Base-by-base conservation (phyloP, 2,888 invertebrate genomes). In the Trissolcus brochymenae region DNA sequence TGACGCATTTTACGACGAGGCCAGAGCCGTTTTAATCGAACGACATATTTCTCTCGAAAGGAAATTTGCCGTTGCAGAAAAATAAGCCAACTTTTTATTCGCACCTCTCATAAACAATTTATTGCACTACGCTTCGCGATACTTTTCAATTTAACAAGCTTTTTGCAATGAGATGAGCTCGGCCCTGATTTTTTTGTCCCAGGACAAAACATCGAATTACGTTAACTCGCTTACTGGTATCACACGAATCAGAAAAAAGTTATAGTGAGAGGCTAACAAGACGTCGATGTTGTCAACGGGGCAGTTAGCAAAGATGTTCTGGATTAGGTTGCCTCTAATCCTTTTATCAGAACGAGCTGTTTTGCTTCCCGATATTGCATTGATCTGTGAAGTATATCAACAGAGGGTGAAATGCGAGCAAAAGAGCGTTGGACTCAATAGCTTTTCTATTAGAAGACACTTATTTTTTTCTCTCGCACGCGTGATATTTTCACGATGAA, bases 371-470 rank as follows among this genome's bases (percentile, higher is more conserved):
- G 75, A 77, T 75, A 71, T 72, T 61, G 55, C 64, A 61, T 40
- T 53, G 70, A 76, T 59, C 73, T 68, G 70, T 66, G 70, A 72
- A 78, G 76, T 73, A 61, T 51, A 54, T 35, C 54, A 50, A 46
- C 49, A 17, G 59, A 72, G 62, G 61, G 73, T 71, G 53, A 53
- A 66, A 61, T n/a, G 43, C 65, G n/a, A n/a, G 46, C n/a, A 46
- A 46, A 46, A 46, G 9, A 78, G 67, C 67, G 79, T 65, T 62
- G 71, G 51, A 62, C 60, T 75, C 79, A 80, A 81, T 80, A 66
- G 74, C 80, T 80, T 80, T 81, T 77, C 82, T 82, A 82, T 82
- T 80, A 81, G 78, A n/a, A n/a, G 80, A 68, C 53, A 43, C 46
- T 29, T 21, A 4, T 35, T 16, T 35, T 62, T 70, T 70, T 46